Evolutionary conservation across 2,113 vertebrate genomes (phyloP), one percentile per base, ranked within the genome.

Genomic region (Eclectus roratus): DNA sequence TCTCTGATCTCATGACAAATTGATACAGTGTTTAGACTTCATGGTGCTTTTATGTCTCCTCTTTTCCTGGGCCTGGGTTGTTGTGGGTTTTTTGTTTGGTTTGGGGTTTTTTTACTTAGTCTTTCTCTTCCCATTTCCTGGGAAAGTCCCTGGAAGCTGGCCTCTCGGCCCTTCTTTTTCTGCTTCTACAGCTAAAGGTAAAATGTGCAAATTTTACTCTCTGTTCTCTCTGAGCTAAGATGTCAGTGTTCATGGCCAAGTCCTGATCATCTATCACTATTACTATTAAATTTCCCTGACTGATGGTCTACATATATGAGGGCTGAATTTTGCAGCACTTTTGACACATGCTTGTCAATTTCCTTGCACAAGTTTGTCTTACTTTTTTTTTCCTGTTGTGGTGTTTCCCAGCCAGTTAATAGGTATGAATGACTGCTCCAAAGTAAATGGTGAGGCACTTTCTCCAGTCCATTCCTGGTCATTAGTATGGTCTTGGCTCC

Each of bases 401-500:
- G 13, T 70, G 29, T 73, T 93, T 89, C 77, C 72, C 18, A 23
- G 29, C 35, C 3, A 3, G 24, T 27, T 91, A 33, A 16, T 39
- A 46, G 49, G 27, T 18, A 25, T 4, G 7, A 5, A 31, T 5
- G 7, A 4, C 60, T 74, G 31, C 83, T n/a, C 18, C 78, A 17
- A 31, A 25, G 37, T 17, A 31, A 85, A 24, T 6, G 39, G 24
- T 5, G 24, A 71, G 35, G 28, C 31, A 6, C 20, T 58, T 95
- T 33, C 29, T 76, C 21, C 0, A 1, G 17, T 79, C 29, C 9
- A 1, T 77, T 64, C 53, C 11, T 28, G 7, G 6, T 17, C 43
- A 4, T 58, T 41, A 10, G 49, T 11, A 21, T 0, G 0, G 13
- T 25, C n/a, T 27, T 74, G 46, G 28, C 31, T 68, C 35, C 23